Base-by-base conservation (phyloP, 2,797 vertebrate species). In the Sandelia bainsii region DNA sequence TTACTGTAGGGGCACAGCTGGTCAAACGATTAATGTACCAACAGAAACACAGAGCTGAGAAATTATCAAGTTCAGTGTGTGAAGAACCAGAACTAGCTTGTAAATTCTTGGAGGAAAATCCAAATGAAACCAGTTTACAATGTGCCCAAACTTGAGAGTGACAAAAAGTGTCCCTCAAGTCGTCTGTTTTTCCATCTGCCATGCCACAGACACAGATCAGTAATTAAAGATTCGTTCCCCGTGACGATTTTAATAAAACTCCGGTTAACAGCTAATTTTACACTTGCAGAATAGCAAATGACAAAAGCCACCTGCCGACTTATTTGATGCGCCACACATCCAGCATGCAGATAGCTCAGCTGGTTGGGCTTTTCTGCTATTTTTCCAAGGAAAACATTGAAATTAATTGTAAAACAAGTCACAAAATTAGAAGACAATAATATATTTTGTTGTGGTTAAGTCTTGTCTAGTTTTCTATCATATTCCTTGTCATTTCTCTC, bases 1-100 rank as follows among this genome's bases (percentile, higher is more conserved):
- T 90, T 83, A 88, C 88, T 83, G 76, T 83, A 77, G 75, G 29
- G 78, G 62, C 87, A 83, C 93, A 94, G 93, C 93, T 94, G 92
- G 93, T 72, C 86, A 86, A 89, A 75, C 62, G 75, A 91, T 91
- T 91, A 90, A 92, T 88, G 76, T 45, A 82, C 74, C 83, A 87
- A 92, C 87, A 86, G 90, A 83, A 88, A 82, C 80, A 83, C 56
- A 62, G 74, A 75, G 68, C 58, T 51, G 72, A 86, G 85, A 87
- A 80, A 37, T 82, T 78, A 81, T 82, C 79, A 87, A 86, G 85
- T 87, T 81, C 77, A 82, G 79, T 59, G 79, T 85, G 84, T 86
- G 81, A 90, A 82, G 77, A 52, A 80, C 80, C 87, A 91, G 84
- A 89, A 88, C 83, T 84, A 80, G 75, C 90, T 88, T 79, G 87